phyloP scores from a whole-genome alignment of 2,797 vertebrate genomes.

The Avahi laniger region DNA sequence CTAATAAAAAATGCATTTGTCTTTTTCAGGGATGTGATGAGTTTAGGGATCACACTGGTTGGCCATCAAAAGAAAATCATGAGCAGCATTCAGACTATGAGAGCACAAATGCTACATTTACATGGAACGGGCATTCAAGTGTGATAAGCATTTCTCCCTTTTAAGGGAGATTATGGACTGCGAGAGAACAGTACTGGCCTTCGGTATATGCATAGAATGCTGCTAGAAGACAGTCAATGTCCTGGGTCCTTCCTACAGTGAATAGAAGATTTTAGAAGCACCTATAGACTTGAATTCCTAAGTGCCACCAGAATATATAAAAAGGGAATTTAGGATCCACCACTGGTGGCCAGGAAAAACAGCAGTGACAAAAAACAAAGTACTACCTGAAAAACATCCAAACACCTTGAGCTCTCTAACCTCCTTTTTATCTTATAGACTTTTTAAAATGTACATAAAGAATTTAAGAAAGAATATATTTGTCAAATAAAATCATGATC shows the following conservation, averaged over 20 bases:
- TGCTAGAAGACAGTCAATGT: conserved; percentile 88
- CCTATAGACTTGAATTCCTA: conserved; percentile 92
- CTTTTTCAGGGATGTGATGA: conserved; percentile 95
- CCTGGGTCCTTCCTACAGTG: conserved; percentile 87
- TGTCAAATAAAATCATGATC: conserved; percentile 91
- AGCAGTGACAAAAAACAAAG: conserved; percentile 91
- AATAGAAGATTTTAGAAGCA: conserved; percentile 89
- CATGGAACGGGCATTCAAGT: conserved; percentile 98
- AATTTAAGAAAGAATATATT: conserved; percentile 92
- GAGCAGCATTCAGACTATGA: conserved; percentile 99
- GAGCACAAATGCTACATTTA: conserved; percentile 98
- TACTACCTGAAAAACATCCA: conserved; percentile 91
- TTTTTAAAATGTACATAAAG: conserved; percentile 91
- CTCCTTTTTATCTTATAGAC: conserved; percentile 91
- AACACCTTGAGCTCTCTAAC: conserved; percentile 91
- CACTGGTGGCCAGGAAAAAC: conserved; percentile 88
- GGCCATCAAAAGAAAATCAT: conserved; percentile 99
- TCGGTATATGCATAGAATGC: conserved; percentile 87
- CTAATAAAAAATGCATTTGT: conserved; percentile 81
- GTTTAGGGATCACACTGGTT: conserved; percentile 97
- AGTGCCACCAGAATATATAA: conserved; percentile 89
- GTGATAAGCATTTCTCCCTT: conserved; percentile 89
- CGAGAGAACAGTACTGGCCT: conserved; percentile 88
- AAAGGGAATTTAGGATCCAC: conserved; percentile 89
- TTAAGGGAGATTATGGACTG: conserved; percentile 83